A percentile compares a stretch with the other conserved stretches of the same genome.
phyloP scores from a whole-genome alignment of 2,113 vertebrate species.

The Microcebus lehilahytsara region DNA sequence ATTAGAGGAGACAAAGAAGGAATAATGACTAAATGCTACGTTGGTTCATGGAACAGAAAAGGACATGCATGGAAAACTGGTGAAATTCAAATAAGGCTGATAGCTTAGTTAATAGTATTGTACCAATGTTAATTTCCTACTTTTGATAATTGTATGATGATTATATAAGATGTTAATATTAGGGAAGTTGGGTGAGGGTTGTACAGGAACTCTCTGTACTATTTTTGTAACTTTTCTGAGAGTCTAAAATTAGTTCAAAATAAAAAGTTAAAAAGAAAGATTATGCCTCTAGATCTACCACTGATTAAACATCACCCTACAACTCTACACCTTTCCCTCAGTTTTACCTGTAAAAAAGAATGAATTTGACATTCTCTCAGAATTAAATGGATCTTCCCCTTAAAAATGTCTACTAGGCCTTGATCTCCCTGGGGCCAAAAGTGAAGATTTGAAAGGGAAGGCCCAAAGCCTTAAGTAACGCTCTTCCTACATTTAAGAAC shows the following conservation, averaged over 20 bases:
- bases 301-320: background rate
- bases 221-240: slow-evolving; percentile 57
- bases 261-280: slow-evolving; percentile 36
- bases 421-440: background rate
- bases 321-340: background rate
- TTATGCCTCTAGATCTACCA: slow-evolving; percentile 30
- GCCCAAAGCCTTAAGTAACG: background rate
- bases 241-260: slow-evolving; percentile 63
- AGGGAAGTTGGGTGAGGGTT: slow-evolving; percentile 15
- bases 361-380: background rate
- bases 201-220: slow-evolving; percentile 14
- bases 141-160: slow-evolving; percentile 13
- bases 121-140: background rate
- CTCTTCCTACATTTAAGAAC: background rate
- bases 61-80: background rate
- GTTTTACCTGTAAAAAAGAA: slow-evolving; percentile 16
- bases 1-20: background rate
- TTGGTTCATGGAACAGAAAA: background rate
- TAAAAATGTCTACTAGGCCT: background rate
- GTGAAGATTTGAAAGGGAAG: background rate
- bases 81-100: background rate
- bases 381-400: background rate
- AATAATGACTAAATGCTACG: background rate
- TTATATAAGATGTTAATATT: slow-evolving; percentile 51
- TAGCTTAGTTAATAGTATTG: background rate